phyloP scores from a whole-genome alignment of 2,797 vertebrate genomes.

The Austrolebias charrua region DNA sequence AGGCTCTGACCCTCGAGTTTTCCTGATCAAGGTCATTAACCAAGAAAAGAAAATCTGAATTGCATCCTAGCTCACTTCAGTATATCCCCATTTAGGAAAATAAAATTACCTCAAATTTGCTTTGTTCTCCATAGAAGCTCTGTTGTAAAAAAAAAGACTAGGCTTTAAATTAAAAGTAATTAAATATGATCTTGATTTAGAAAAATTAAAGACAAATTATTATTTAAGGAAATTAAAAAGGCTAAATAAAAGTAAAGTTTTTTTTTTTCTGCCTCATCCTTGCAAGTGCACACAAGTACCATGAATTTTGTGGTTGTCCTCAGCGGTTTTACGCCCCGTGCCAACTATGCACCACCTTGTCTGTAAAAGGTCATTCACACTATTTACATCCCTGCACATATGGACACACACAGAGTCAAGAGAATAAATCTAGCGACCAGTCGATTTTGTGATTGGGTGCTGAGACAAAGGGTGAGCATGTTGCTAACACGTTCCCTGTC shows the following conservation, averaged over 20 bases:
- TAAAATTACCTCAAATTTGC: slow-evolving; percentile 66
- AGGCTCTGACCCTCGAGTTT: slow-evolving; percentile 78
- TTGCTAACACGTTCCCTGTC: slow-evolving; percentile 79
- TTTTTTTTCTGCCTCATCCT: slow-evolving; percentile 15
- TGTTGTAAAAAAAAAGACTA: slow-evolving; percentile 68
- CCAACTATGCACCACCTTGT: slow-evolving; percentile 46
- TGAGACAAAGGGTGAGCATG: slow-evolving; percentile 76
- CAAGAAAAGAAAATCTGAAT: slow-evolving; percentile 82
- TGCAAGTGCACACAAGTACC: slow-evolving; percentile 15
- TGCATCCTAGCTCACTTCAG: slow-evolving; percentile 61
- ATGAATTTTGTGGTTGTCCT: slow-evolving; percentile 40
- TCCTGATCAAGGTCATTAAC: slow-evolving; percentile 82
- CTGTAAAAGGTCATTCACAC: slow-evolving; percentile 59
- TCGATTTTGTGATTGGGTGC: slow-evolving; percentile 74
- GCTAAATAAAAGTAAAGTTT: slow-evolving; percentile 17
- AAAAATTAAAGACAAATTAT: slow-evolving; percentile 67
- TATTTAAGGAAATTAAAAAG: slow-evolving; percentile 62
- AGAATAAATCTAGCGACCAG: slow-evolving; percentile 67
- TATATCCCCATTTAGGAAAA: slow-evolving; percentile 64
- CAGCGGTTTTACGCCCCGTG: slow-evolving; percentile 58
- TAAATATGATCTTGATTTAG: slow-evolving; percentile 68
- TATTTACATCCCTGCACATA: slow-evolving; percentile 65
- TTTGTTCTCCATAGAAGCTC: slow-evolving; percentile 67
- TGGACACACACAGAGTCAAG: slow-evolving; percentile 53
- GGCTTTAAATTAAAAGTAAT: slow-evolving; percentile 53